Evolutionary conservation across 2,888 invertebrate species (phyloP).

Genomic region (Ormyrus pomaceus): DNA sequence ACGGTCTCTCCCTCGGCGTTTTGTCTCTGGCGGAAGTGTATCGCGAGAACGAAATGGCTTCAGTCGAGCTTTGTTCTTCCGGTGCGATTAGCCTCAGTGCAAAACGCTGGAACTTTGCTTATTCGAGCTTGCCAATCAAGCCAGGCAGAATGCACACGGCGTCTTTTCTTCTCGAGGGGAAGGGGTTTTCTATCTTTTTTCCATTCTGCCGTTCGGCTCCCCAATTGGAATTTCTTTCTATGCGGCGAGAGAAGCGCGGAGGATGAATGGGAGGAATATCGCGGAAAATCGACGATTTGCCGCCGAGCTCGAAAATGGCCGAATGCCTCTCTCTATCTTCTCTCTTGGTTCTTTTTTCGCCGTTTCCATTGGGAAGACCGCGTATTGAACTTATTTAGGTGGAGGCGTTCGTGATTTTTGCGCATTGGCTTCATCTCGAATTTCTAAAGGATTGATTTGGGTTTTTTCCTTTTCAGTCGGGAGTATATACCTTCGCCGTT

Average conservation of each 20-base stretch:
- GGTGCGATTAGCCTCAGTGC: neutral
- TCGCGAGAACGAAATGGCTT: too few relatives aligned
- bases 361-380: slow-evolving; percentile 9
- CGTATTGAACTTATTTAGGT: slow-evolving; percentile 43
- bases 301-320: slow-evolving; percentile 30
- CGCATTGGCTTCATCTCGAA: slow-evolving; percentile 22
- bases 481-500: neutral
- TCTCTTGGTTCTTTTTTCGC: slow-evolving; percentile 9
- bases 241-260: neutral
- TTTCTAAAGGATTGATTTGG: slow-evolving; percentile 11
- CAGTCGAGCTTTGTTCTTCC: too few relatives aligned
- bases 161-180: slow-evolving; percentile 6
- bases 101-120: slow-evolving; percentile 12
- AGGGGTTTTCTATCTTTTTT: too few relatives aligned
- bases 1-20: too few relatives aligned
- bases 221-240: slow-evolving; percentile 46
- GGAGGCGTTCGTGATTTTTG: slow-evolving; percentile 20
- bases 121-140: neutral
- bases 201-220: slow-evolving; percentile 15
- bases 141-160: neutral
- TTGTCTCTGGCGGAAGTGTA: too few relatives aligned
- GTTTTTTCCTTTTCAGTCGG: neutral
- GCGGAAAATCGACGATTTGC: slow-evolving; percentile 56
- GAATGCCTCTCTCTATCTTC: slow-evolving; percentile 1
- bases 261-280: slow-evolving; percentile 60